phyloP scores from a whole-genome alignment of 1,140 invertebrate genomes.

The Drosophila guanche region DNA sequence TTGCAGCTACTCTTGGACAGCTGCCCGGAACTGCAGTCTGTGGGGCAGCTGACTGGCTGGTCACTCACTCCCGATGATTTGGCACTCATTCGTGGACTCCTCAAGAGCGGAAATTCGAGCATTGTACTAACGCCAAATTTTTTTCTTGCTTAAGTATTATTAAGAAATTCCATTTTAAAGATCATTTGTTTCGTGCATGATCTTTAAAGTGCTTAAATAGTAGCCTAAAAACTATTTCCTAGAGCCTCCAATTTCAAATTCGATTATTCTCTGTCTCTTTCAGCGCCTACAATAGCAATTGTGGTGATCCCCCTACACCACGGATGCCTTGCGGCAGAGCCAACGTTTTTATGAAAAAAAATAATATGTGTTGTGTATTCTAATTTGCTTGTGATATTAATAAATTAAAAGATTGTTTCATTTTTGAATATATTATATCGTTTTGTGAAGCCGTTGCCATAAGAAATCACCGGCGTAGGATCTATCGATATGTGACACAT shows the following conservation, averaged over 20 bases:
- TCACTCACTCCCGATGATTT: constrained; percentile 86
- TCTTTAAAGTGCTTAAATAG: constrained; percentile 10
- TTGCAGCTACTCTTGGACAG: constrained; percentile 84
- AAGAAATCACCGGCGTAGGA: too few relatives aligned
- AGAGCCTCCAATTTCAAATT: background rate
- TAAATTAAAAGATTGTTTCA: constrained; percentile 59
- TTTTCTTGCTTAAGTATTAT: constrained; percentile 83
- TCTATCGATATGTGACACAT: too few relatives aligned
- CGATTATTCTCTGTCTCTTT: constrained; percentile 36
- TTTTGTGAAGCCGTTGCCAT: background rate
- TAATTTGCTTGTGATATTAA: constrained; percentile 69
- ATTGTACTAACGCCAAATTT: constrained; percentile 85
- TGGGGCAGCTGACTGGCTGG: constrained; percentile 87
- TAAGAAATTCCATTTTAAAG: constrained; percentile 30
- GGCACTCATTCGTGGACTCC: constrained; percentile 86
- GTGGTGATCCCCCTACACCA: background rate
- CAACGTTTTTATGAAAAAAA: constrained; percentile 36
- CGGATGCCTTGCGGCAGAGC: constrained; percentile 1
- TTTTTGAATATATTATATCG: background rate
- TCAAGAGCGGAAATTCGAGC: constrained; percentile 86
- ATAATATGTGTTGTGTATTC: constrained; percentile 37
- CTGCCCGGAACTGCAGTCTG: constrained; percentile 86
- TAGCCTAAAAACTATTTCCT: background rate
- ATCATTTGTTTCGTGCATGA: background rate
- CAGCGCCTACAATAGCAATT: constrained; percentile 63